phyloP scores from a whole-genome alignment of 2,888 invertebrate genomes.

The Bhutanitis thaidina region DNA sequence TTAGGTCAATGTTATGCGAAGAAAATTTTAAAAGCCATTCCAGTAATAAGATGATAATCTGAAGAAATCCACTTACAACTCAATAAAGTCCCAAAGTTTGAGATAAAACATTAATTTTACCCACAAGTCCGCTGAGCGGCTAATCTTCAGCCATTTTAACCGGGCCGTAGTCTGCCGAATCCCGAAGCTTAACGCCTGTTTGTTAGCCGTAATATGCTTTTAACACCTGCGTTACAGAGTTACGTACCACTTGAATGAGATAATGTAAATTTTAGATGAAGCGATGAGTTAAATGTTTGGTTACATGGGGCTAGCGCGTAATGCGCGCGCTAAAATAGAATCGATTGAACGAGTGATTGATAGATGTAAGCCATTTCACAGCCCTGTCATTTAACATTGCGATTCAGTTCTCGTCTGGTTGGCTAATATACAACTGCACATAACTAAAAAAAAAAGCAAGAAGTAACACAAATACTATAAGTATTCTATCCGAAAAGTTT shows the following conservation, averaged over 20 bases:
- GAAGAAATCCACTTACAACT: constrained; percentile 34
- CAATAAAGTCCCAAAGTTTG: constrained; percentile 49
- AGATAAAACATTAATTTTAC: constrained; percentile 56
- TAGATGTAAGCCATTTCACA: constrained; percentile 17
- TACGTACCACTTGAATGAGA: constrained; percentile 52
- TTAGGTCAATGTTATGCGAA: background rate
- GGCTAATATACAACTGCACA: too few relatives aligned
- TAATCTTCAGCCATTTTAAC: constrained; percentile 70
- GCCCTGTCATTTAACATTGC: too few relatives aligned
- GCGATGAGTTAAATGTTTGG: constrained; percentile 47
- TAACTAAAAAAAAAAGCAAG: too few relatives aligned
- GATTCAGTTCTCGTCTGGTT: too few relatives aligned
- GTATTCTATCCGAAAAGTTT: too few relatives aligned
- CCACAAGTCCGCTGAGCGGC: constrained; percentile 46
- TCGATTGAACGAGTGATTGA: constrained; percentile 35
- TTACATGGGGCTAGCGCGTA: constrained; percentile 26
- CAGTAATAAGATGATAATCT: constrained; percentile 8
- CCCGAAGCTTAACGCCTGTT: constrained; percentile 73
- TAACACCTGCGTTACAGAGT: constrained; percentile 70
- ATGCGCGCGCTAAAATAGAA: constrained; percentile 34
- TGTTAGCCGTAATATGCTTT: constrained; percentile 71
- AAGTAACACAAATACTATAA: too few relatives aligned
- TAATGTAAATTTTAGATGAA: constrained; percentile 53
- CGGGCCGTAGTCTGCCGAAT: constrained; percentile 61
- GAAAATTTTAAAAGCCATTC: constrained; percentile 2